Evolutionary conservation across 2,888 invertebrate species (phyloP).

Genomic region (Strigamia transsilvanica): DNA sequence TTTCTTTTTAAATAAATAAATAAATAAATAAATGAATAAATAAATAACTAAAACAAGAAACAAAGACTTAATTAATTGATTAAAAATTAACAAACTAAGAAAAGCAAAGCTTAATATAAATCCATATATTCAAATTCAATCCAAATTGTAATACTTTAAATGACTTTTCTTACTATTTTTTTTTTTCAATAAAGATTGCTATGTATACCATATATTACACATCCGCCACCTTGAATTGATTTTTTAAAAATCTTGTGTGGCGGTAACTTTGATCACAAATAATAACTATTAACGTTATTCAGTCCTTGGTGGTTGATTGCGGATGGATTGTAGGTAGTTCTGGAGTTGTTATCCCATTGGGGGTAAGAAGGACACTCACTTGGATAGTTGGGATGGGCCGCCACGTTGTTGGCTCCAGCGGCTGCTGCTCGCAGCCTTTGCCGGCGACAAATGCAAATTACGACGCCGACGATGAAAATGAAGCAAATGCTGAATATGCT

Average conservation of each 20-base stretch:
- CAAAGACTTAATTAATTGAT: background rate
- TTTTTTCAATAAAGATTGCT: background rate
- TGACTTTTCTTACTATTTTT: no score
- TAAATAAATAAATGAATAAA: no score
- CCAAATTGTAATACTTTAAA: no score
- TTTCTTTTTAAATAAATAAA: no score
- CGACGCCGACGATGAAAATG: slow-evolving; percentile 74
- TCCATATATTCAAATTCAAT: background rate
- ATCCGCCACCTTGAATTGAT: slow-evolving; percentile 32
- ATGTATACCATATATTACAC: slow-evolving; percentile 31
- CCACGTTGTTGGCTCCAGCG: slow-evolving; percentile 48
- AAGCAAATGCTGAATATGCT: slow-evolving; percentile 75
- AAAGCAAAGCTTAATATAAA: background rate
- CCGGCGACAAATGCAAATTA: slow-evolving; percentile 80
- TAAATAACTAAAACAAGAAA: background rate
- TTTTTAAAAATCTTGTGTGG: slow-evolving; percentile 26
- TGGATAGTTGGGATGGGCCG: slow-evolving; percentile 53
- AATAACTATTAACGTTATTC: slow-evolving; percentile 44
- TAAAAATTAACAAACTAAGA: background rate
- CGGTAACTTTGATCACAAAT: slow-evolving; percentile 35
- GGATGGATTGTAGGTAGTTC: slow-evolving; percentile 46
- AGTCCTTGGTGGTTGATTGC: slow-evolving; percentile 46
- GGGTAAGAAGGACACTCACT: slow-evolving; percentile 52
- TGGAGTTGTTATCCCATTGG: slow-evolving; percentile 33
- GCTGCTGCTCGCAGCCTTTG: slow-evolving; percentile 52